phyloP scores from a whole-genome alignment of 2,113 vertebrate species.

The Athene noctua region DNA sequence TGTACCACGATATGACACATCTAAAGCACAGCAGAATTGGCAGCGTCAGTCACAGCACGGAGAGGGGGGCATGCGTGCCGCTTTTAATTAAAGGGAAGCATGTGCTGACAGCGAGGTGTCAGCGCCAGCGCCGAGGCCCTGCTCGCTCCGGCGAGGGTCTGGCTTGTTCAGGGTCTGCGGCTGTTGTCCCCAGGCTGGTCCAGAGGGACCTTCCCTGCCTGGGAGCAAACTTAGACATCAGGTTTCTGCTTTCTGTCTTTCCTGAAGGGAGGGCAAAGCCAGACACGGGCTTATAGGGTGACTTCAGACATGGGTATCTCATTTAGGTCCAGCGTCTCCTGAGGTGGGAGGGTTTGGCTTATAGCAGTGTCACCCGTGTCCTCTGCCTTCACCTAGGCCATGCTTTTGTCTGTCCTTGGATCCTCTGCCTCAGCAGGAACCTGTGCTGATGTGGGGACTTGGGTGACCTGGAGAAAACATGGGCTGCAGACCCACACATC shows the following conservation, averaged over 20 bases:
- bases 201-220: background rate
- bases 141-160: background rate
- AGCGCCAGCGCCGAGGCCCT: background rate
- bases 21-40: slow-evolving; percentile 19
- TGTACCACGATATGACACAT: slow-evolving; percentile 28
- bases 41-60: slow-evolving; percentile 8
- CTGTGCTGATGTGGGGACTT: background rate
- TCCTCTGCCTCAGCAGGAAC: background rate
- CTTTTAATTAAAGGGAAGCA: slow-evolving; percentile 39
- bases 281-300: accelerated
- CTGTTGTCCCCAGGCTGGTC: background rate
- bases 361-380: accelerated
- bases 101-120: background rate
- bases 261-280: background rate
- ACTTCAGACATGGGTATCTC: background rate
- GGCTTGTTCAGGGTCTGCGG: background rate
- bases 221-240: background rate
- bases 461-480: background rate
- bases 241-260: background rate
- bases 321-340: background rate
- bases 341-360: background rate
- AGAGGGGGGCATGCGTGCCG: background rate
- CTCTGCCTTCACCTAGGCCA: background rate
- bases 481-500: background rate
- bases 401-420: background rate